These are phyloP conservation scores for Proterorhinus semilunaris DNA, from an alignment of 2,113 vertebrate genomes.

Conservation along the genomic window DNA sequence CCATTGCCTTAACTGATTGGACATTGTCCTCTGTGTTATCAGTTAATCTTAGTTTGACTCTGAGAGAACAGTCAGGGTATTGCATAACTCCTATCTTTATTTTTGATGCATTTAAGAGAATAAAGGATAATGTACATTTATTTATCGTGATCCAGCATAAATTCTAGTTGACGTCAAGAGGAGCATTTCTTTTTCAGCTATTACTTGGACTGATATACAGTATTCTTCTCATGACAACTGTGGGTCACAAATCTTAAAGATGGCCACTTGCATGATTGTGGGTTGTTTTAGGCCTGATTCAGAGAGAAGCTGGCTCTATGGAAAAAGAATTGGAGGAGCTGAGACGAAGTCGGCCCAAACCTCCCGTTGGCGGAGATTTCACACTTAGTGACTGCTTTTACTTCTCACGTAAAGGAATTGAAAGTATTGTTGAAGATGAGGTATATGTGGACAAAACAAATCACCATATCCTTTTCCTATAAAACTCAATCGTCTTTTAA, in stretches of 20 bases:
- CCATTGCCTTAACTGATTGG: slow-evolving; percentile 20
- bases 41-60: slow-evolving; percentile 26
- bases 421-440: slow-evolving; percentile 95
- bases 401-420: slow-evolving; percentile 90
- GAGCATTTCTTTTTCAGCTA: slow-evolving; percentile 9
- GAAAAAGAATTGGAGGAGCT: slow-evolving; percentile 88
- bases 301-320: slow-evolving; percentile 86
- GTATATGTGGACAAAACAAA: slow-evolving; percentile 22
- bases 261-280: slow-evolving; percentile 4
- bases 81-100: neutral
- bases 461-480: neutral
- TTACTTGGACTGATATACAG: slow-evolving; percentile 3
- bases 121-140: too few relatives aligned
- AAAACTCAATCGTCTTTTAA: too few relatives aligned
- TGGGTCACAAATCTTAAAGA: neutral
- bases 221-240: neutral
- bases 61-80: neutral
- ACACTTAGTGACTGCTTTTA: slow-evolving; percentile 92
- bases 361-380: slow-evolving; percentile 78
- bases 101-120: neutral
- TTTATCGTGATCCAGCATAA: too few relatives aligned
- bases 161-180: neutral
- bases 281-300: slow-evolving; percentile 83
- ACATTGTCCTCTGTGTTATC: slow-evolving; percentile 50
- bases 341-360: slow-evolving; percentile 72